Base-by-base conservation (phyloP, 2,113 vertebrate species). In the Bubalus kerabau region DNA sequence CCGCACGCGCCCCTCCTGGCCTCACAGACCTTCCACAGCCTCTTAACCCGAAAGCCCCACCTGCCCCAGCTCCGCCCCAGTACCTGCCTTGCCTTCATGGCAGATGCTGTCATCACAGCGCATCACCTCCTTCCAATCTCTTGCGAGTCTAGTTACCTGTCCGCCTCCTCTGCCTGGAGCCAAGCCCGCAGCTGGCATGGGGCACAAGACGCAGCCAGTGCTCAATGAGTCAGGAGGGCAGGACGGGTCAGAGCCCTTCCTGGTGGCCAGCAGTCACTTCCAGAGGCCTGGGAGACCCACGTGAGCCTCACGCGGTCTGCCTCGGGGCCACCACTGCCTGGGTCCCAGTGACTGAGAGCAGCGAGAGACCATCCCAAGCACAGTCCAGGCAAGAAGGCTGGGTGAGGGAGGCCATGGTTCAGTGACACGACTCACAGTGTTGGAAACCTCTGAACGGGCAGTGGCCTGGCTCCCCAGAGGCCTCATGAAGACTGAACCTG, bases 391-490 rank as follows among this genome's bases (percentile, higher is more conserved):
- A 6, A 48, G 32, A 23, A 10, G 52, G 43, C 26, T 0, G 6
- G 3, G 46, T 26, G 32, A 50, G 50, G 57, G 46, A 30, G 40
- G 40, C 50, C 84, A 32, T 10, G 26, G 59, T 62, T 52, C 13
- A 1, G 15, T 21, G 12, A 28, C 21, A 24, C 10, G 3, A 52
- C 46, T 7, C 46, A 21, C 1, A 1, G 57, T 3, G 7, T 6
- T 15, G 32, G 28, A 74, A 43, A 57, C 28, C 87, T 57, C 67
- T 46, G 67, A 57, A 36, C 19, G 4, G 48, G 87, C 48, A 50
- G 15, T 2, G 28, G 54, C 59, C n/a, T 28, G 17, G n/a, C 56
- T 43, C 26, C 56, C 26, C n/a, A 15, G 40, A 60, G 21, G 56
- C 54, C 78, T 62, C 64, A 10, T 6, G 17, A 46, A 85, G 52